Conservation (phyloP, 2,888 invertebrate species). For the Nemurella pictetii region DNA sequence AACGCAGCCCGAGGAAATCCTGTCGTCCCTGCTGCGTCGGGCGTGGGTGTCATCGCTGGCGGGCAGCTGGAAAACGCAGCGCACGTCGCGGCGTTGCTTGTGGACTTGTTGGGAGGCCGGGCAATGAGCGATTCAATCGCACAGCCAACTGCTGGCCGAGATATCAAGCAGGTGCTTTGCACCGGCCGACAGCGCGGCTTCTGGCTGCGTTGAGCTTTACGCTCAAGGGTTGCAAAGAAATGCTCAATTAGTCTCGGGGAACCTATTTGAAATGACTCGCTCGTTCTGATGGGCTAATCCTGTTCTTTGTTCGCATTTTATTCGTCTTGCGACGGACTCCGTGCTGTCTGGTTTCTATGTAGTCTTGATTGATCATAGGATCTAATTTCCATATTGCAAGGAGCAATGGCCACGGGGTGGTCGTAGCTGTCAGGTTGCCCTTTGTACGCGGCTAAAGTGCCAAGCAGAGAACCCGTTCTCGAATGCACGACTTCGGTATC, state of each 20-base stretch:
- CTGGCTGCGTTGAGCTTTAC: too few species aligned
- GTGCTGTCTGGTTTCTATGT: not conserved
- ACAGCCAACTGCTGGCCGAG: too few species aligned
- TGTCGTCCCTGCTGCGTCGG: conserved; percentile 23
- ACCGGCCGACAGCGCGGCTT: too few species aligned
- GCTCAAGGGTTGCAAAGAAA: too few species aligned
- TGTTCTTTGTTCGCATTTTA: not conserved
- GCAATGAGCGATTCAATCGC: too few species aligned
- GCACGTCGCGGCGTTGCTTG: not conserved
- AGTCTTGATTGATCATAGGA: not conserved
- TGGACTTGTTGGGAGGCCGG: too few species aligned
- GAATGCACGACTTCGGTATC: not conserved
- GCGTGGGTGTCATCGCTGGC: conserved; percentile 9
- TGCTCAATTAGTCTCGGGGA: too few species aligned
- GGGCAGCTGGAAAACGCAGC: too few species aligned
- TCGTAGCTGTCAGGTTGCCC: not conserved
- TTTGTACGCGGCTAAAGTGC: not conserved
- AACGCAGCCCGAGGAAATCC: conserved; percentile 7
- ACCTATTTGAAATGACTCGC: too few species aligned
- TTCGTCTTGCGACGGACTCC: too few species aligned
- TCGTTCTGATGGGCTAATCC: not conserved
- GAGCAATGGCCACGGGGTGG: not conserved
- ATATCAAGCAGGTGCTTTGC: too few species aligned
- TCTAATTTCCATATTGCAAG: not conserved
- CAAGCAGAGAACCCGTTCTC: not conserved